phyloP scores from a whole-genome alignment of 1,140 invertebrate species.

The Drosophila kohkoa region DNA sequence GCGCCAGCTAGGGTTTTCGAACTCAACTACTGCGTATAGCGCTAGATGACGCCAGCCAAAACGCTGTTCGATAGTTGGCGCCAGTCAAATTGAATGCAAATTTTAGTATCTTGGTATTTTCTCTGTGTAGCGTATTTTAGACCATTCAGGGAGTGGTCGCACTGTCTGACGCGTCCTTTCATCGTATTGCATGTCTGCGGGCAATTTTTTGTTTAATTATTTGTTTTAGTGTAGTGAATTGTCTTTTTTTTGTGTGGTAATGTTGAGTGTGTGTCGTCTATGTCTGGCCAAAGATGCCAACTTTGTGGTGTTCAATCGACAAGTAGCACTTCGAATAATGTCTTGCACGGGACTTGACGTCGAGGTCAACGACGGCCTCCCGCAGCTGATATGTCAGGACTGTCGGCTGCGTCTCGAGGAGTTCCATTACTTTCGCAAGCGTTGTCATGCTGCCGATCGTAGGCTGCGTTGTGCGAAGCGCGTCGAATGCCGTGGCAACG shows the following conservation, averaged over 20 bases:
- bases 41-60: no score
- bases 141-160: not conserved
- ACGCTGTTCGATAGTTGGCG: no score
- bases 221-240: not conserved
- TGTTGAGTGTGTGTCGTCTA: conserved; percentile 56
- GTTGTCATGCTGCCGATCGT: conserved; percentile 55
- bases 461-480: conserved; percentile 39
- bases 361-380: conserved; percentile 52
- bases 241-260: conserved; percentile 7
- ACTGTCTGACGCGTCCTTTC: conserved; percentile 27
- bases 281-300: conserved; percentile 58
- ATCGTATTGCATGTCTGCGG: not conserved
- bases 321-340: conserved; percentile 41
- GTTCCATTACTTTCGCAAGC: conserved; percentile 55
- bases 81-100: no score
- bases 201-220: not conserved
- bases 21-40: no score
- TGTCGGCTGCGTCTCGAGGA: conserved; percentile 66
- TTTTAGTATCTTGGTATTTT: conserved; percentile 5
- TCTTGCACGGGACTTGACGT: conserved; percentile 61
- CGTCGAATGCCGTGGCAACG: not conserved
- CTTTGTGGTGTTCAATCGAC: conserved; percentile 34
- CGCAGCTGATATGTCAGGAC: conserved; percentile 50
- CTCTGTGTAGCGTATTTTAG: conserved; percentile 1
- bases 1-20: no score